Percentiles rank a stretch among this genome's conserved stretches.
These are phyloP conservation scores for Taxidea taxus DNA, from an alignment of 2,113 vertebrate species.

Conservation along the genomic window DNA sequence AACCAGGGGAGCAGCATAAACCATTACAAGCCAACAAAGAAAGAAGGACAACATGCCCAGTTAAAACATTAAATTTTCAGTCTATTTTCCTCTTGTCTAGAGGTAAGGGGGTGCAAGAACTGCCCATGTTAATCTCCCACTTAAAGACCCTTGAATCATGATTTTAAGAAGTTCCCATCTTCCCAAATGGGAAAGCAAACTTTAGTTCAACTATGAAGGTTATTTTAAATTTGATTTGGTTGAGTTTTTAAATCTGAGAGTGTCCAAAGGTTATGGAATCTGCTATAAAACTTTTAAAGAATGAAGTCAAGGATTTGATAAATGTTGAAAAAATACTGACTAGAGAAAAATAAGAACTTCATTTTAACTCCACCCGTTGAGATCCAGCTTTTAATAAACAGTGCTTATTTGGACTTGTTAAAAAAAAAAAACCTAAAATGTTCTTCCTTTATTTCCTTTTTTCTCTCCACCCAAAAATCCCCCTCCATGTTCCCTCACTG, in stretches of 20 bases:
- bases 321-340: neutral
- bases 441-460: neutral
- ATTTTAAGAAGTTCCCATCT: neutral
- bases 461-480: neutral
- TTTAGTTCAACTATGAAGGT: neutral
- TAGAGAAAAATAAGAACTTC: neutral
- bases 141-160: neutral
- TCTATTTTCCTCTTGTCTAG: neutral
- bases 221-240: neutral
- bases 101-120: neutral
- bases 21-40: neutral
- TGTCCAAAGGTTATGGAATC: neutral
- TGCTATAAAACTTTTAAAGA: neutral
- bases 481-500: neutral
- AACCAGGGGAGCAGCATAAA: neutral
- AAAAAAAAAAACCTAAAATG: neutral
- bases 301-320: neutral
- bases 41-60: neutral
- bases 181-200: neutral
- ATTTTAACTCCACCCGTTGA: neutral
- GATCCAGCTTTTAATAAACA: neutral
- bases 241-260: neutral
- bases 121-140: neutral
- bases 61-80: neutral
- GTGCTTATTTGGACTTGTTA: neutral